Percentiles rank a stretch among this genome's conserved stretches.
These are phyloP conservation scores for Brachypteracias leptosomus DNA, from an alignment of 2,113 vertebrate genomes.

Conservation along the genomic window DNA sequence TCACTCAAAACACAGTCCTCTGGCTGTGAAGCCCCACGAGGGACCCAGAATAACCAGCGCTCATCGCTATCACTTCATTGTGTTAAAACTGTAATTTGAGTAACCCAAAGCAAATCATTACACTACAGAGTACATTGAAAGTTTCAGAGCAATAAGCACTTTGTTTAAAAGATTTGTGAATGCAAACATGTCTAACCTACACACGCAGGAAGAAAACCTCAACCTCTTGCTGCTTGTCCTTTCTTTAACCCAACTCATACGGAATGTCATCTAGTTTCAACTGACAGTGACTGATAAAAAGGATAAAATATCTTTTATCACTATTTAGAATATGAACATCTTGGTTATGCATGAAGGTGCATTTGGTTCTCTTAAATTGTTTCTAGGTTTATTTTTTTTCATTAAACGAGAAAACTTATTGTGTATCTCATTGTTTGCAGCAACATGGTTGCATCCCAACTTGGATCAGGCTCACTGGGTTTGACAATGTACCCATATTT, in stretches of 20 bases:
- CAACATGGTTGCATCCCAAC: background rate
- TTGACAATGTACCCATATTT: fast-evolving
- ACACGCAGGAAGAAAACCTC: background rate
- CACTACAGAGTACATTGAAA: background rate
- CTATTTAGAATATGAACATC: background rate
- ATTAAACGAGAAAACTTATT: background rate
- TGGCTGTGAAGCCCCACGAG: background rate
- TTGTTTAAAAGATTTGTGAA: slow-evolving; percentile 20
- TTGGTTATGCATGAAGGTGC: background rate
- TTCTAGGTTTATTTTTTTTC: background rate
- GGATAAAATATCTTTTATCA: background rate
- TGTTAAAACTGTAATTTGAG: background rate
- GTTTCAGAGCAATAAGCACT: background rate
- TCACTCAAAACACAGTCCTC: background rate
- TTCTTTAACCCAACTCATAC: background rate
- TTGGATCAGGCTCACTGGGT: background rate
- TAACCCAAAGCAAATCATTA: background rate
- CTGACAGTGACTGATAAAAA: background rate
- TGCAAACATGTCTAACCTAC: background rate
- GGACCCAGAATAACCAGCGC: background rate
- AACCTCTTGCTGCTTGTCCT: background rate
- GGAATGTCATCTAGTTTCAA: background rate
- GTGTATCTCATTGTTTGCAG: background rate
- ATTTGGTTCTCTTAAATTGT: background rate
- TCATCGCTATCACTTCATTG: background rate